Evolutionary conservation across 2,113 vertebrate genomes (phyloP), one percentile per base, ranked within the genome.

Genomic region (Poeciliopsis prolifica): DNA sequence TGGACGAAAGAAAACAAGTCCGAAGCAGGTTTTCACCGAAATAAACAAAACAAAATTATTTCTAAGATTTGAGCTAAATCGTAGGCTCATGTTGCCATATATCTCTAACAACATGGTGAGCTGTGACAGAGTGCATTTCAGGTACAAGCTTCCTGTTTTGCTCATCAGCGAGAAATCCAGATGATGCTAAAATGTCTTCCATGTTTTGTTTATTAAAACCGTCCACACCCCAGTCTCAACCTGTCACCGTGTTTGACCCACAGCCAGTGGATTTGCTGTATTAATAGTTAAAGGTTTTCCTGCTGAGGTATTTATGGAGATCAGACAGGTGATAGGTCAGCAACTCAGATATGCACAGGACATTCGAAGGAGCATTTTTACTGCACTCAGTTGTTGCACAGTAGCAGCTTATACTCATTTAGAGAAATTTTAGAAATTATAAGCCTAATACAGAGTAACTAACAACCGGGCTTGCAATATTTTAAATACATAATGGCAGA

Each of bases 71-170:
- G 10, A 42, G 37, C 1, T 6, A 15, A 62, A 40, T 22, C 22
- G 35, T 15, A 12, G 35, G 61, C 3, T n/a, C 9, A 7, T 33
- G 26, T 42, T 8, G 28, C 22, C 3, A 15, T 14, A 33, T 65
- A 72, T 71, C 78, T 42, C 24, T 11, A 22, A 82, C 82, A 80
- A 65, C 62, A 28, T 28, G 35, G 1, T 37, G 31, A 44, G 61
- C 42, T 14, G 33, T 42, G 60, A 85, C 74, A 74, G 19, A 11
- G 37, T 72, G 68, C 40, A 64, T 74, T 65, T 72, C 61, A 83
- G 82, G 82, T 77, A 75, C 70, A 72, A 42, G 66, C 68, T 90
- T 92, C 91, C 90, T 91, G 91, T 93, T 93, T 92, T 86, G 87
- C 51, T 72, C 75, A 67, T 48, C 48, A 78, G 42, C 14, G 30